Base-by-base conservation (phyloP, 2,888 invertebrate species). In the Anaspis maculata region DNA sequence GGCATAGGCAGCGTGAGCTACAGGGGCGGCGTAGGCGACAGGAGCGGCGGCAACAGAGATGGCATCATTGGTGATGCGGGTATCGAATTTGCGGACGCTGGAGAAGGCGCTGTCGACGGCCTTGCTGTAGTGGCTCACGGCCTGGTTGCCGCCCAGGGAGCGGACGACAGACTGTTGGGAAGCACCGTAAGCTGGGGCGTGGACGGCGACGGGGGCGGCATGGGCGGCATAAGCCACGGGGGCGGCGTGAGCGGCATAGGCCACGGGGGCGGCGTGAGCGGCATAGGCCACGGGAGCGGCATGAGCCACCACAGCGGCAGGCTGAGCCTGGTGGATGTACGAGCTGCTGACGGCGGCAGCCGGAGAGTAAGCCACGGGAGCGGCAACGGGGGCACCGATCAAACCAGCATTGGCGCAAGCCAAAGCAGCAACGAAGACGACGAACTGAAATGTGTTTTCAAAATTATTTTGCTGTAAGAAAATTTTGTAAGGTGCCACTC, bases 371-470 rank as follows among this genome's bases (percentile, higher is more conserved):
- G 52, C 54, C 32, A 52, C 54, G 9, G 42, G 38, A 27, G 57
- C 50, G 30, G 52, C 54, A 30, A 52, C 54, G 9, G 42, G 38
- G 27, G 57, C 50, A 27, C 41, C 36, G 11, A 77, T 57, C 49
- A 70, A 57, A 43, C 79, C 79, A 34, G 78, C 79, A 55, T 70
- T 71, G 52, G 73, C 75, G 44, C 71, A 67, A 50, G 76, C 73
- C 62, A 75, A 69, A 51, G 70, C 66, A 57, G 76, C 70, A 56
- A 71, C 65, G 54, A 79, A 61, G 33, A 74, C 61, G 46, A 77
- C 55, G 45, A 76, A 64, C 74, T 66, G 57, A 30, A 61, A 58
- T 5, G 5, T 19, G 9, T 19, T 19, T 19, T 19, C 9, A 9
- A 35, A 25, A 10, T 10, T 30, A 34, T 27, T 25, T 19, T n/a